Evolutionary conservation across 2,888 invertebrate species (phyloP).

Genomic region (Lasioglossum oenotherae): DNA sequence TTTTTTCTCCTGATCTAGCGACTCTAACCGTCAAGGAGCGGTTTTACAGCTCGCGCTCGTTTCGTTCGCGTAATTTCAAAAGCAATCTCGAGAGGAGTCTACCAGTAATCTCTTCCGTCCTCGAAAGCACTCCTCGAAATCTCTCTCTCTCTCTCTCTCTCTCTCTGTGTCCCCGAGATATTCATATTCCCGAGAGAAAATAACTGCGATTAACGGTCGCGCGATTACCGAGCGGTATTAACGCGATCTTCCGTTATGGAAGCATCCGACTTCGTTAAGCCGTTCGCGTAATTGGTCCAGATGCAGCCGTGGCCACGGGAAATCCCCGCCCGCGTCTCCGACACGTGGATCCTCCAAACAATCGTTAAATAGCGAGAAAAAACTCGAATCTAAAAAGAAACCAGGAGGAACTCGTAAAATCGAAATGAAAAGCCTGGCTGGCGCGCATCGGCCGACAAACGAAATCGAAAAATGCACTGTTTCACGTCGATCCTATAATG

Average conservation of each 20-base stretch:
- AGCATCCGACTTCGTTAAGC: slow-evolving; percentile 28
- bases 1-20: no score
- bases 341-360: not conserved
- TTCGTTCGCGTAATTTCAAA: slow-evolving; percentile 10
- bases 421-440: not conserved
- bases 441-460: not conserved
- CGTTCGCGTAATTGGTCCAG: slow-evolving; percentile 20
- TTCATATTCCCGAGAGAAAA: slow-evolving; percentile 16
- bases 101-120: slow-evolving; percentile 15
- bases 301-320: slow-evolving; percentile 4
- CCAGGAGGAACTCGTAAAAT: not conserved
- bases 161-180: not conserved
- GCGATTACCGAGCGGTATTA: slow-evolving; percentile 40
- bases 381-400: not conserved
- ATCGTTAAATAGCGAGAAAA: not conserved
- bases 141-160: not conserved
- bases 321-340: slow-evolving; percentile 23
- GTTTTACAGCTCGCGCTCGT: not conserved
- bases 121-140: not conserved
- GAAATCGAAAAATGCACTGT: not conserved
- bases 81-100: slow-evolving; percentile 16
- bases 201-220: slow-evolving; percentile 27
- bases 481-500: not conserved
- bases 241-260: slow-evolving; percentile 23
- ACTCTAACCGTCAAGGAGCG: not conserved